These are phyloP conservation scores for Hyposmocoma kahamanoa DNA, from an alignment of 1,140 invertebrate genomes.

Conservation along the genomic window DNA sequence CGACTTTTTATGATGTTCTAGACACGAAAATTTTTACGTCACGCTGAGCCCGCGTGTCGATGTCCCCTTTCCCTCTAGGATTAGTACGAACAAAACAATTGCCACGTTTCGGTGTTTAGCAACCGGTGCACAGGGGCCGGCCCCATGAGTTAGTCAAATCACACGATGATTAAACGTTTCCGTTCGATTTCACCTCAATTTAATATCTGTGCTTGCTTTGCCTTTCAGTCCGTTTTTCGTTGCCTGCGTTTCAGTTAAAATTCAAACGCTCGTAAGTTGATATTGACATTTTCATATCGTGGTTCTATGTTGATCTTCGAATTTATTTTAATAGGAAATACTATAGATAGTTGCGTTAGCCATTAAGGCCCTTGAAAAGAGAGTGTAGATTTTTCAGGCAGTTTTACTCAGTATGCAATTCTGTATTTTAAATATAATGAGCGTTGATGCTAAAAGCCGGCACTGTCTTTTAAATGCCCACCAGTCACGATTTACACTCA, in stretches of 20 bases:
- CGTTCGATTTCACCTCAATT: slow-evolving; percentile 1
- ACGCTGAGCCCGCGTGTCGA: too few species aligned
- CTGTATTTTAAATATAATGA: slow-evolving; percentile 28
- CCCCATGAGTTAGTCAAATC: slow-evolving; percentile 6
- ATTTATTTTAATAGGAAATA: neutral
- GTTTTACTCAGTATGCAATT: slow-evolving; percentile 13
- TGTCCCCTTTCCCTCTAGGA: too few species aligned
- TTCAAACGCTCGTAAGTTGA: neutral
- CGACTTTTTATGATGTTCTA: too few species aligned
- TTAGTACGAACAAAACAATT: too few species aligned
- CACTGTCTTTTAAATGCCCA: neutral
- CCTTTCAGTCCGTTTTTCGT: too few species aligned
- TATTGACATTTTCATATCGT: neutral
- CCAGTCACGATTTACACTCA: neutral
- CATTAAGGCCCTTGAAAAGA: neutral
- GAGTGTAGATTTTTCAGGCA: slow-evolving; percentile 10
- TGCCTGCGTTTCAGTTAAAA: too few species aligned
- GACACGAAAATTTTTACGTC: too few species aligned
- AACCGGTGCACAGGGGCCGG: too few species aligned
- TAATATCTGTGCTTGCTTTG: neutral
- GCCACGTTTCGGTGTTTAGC: too few species aligned
- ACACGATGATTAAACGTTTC: slow-evolving; percentile 15
- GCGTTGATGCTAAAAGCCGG: slow-evolving; percentile 14
- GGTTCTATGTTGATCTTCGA: neutral
- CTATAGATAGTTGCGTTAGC: neutral